phyloP scores from a whole-genome alignment of 2,888 invertebrate species.

The Pammene fasciana region DNA sequence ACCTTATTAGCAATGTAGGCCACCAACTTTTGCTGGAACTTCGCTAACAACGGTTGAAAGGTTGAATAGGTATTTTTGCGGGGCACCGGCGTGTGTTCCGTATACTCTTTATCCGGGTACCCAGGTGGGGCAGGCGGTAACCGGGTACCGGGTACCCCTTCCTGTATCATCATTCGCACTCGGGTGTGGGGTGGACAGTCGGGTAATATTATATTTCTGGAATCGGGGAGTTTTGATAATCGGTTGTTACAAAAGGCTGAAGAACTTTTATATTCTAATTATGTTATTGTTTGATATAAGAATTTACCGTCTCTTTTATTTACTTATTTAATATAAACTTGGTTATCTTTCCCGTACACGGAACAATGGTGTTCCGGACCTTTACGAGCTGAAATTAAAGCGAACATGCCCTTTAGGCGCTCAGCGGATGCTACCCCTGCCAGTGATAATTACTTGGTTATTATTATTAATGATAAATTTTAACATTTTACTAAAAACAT shows the following conservation, averaged over 20 bases:
- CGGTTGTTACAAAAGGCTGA: neutral
- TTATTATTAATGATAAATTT: too few relatives aligned
- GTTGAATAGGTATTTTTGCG: slow-evolving; percentile 32
- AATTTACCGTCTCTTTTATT: neutral
- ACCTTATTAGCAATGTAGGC: slow-evolving; percentile 20
- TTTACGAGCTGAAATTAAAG: too few relatives aligned
- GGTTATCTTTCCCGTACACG: too few relatives aligned
- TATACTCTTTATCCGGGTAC: slow-evolving; percentile 13
- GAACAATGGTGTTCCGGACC: too few relatives aligned
- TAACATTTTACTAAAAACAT: too few relatives aligned
- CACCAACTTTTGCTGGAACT: slow-evolving; percentile 11
- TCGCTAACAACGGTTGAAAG: slow-evolving; percentile 13
- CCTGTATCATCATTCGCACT: slow-evolving; percentile 71
- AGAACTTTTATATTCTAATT: neutral
- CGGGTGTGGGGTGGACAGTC: slow-evolving; percentile 72
- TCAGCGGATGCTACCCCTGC: too few relatives aligned
- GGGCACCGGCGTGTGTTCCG: slow-evolving; percentile 32
- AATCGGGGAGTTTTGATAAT: slow-evolving; percentile 11
- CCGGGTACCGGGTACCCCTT: slow-evolving; percentile 43
- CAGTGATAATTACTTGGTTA: too few relatives aligned
- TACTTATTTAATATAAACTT: neutral
- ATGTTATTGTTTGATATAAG: neutral
- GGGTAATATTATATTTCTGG: slow-evolving; percentile 44
- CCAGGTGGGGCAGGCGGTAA: neutral
- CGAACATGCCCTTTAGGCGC: too few relatives aligned